Evolutionary conservation across 1,140 invertebrate genomes (phyloP), one percentile per base, ranked within the genome.

Genomic region (Drosophila ambigua): DNA sequence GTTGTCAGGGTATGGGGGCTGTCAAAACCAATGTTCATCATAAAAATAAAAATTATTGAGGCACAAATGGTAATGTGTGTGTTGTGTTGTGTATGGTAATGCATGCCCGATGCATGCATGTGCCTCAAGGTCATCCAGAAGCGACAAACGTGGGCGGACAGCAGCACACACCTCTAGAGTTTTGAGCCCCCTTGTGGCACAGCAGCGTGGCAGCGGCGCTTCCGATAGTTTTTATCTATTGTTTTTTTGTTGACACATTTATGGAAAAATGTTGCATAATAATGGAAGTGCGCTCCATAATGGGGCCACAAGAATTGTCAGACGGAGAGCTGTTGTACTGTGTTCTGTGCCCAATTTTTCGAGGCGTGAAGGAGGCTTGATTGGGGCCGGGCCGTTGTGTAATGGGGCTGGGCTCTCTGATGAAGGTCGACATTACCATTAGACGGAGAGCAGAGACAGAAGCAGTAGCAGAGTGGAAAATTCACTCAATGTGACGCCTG

Each of bases 11-110:
- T 7, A 7, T 6, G 26, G 26, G 26, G 26, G 26, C 72, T 68
- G 72, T 77, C 78, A 84, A 67, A 80, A 87, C 65, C 87, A 84
- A 79, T 75, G 74, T 64, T 85, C 64, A 71, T 71, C 39, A 71
- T 20, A 16, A 9, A 71, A 79, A 66, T 78, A 49, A 72, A 76
- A 87, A 72, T 75, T 73, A 71, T 69, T 55, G 52, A 69, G 41
- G 52, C 51, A 69, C 64, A 69, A 69, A 69, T 69, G 66, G 66
- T 28, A 65, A 69, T 69, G 57, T 57, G 51, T 46, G 64, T 26
- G 31, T 35, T 35, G 31, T 9, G 31, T 11, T 53, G 11, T 35
- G 31, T 65, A 46, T 59, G 55, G 53, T 64, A 62, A 64, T 58
- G 28, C 24, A 61, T 53, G 68, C 61, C 64, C 62, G 31, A 66